Conservation (phyloP, 2,113 vertebrate genomes). For the Sialia sialis region DNA sequence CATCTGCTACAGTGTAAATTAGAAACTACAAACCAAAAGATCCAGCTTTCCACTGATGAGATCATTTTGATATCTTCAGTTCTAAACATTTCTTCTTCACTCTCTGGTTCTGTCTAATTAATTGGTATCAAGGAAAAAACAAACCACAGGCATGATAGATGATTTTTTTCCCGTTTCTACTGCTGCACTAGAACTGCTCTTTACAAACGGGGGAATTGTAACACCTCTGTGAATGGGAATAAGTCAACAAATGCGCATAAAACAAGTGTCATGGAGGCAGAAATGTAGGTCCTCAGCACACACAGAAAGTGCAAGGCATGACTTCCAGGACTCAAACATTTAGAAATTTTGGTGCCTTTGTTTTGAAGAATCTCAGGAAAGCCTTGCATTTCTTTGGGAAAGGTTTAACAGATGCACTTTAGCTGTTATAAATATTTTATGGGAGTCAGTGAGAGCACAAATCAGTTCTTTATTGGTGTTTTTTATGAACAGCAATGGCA, state of each 20-base stretch:
- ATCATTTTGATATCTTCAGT: conserved; percentile 15
- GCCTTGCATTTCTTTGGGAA: neutral
- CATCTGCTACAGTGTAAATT: conserved; percentile 48
- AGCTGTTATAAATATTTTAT: neutral
- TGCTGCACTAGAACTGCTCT: neutral
- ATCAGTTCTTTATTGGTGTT: neutral
- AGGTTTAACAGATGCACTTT: neutral
- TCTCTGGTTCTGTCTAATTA: neutral
- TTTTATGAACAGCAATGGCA: neutral
- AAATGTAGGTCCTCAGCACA: neutral
- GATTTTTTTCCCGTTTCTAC: neutral
- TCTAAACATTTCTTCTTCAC: neutral
- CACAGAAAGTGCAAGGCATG: neutral
- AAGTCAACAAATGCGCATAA: neutral
- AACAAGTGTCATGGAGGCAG: neutral
- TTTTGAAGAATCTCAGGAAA: neutral
- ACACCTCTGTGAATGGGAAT: neutral
- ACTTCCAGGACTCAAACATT: neutral
- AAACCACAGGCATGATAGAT: neutral
- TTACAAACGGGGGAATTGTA: neutral
- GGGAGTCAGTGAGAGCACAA: neutral
- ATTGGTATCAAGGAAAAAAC: neutral
- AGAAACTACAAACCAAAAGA: conserved; percentile 14
- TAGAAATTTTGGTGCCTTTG: neutral
- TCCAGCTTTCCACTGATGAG: neutral